phyloP scores from a whole-genome alignment of 1,140 invertebrate species.

The Drosophila nannoptera region DNA sequence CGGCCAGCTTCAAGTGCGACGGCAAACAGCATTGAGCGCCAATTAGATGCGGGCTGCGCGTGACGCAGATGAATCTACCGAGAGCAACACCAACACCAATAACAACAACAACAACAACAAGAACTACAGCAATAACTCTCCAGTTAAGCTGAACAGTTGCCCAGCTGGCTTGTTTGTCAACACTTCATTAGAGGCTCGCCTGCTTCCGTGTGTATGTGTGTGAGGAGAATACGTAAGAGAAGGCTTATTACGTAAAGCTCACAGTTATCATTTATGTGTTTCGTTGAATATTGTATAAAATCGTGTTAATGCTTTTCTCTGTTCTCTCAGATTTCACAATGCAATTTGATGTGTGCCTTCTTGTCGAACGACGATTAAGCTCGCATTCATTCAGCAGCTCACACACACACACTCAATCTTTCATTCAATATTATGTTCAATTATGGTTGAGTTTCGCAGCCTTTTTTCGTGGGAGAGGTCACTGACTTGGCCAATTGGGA shows the following conservation, averaged over 20 bases:
- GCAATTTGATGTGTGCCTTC: slow-evolving; percentile 37
- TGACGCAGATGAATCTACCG: slow-evolving; percentile 23
- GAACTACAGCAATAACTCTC: neutral
- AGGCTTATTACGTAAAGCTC: slow-evolving; percentile 9
- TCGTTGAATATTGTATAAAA: slow-evolving; percentile 17
- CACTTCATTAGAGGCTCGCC: slow-evolving; percentile 12
- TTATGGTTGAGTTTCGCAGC: slow-evolving; percentile 2
- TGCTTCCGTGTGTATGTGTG: neutral
- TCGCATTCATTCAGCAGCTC: slow-evolving; percentile 8
- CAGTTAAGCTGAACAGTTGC: slow-evolving; percentile 1
- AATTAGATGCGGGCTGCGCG: slow-evolving; percentile 43
- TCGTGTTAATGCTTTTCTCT: neutral
- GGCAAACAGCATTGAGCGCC: slow-evolving; percentile 34
- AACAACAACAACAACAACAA: neutral
- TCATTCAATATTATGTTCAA: slow-evolving; percentile 49
- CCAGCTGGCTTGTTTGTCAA: slow-evolving; percentile 1
- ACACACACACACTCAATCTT: slow-evolving; percentile 45
- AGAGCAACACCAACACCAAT: neutral
- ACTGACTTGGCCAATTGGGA: slow-evolving; percentile 53
- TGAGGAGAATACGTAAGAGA: neutral
- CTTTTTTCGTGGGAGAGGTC: slow-evolving; percentile 53
- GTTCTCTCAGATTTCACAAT: slow-evolving; percentile 6
- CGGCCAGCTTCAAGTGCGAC: slow-evolving; percentile 39
- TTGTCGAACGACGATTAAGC: slow-evolving; percentile 3
- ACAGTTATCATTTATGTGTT: slow-evolving; percentile 15